A percentile compares a stretch with the other conserved stretches of the same genome.
Evolutionary conservation across 2,797 vertebrate species (phyloP).

Genomic region (Diplodus puntazzo): DNA sequence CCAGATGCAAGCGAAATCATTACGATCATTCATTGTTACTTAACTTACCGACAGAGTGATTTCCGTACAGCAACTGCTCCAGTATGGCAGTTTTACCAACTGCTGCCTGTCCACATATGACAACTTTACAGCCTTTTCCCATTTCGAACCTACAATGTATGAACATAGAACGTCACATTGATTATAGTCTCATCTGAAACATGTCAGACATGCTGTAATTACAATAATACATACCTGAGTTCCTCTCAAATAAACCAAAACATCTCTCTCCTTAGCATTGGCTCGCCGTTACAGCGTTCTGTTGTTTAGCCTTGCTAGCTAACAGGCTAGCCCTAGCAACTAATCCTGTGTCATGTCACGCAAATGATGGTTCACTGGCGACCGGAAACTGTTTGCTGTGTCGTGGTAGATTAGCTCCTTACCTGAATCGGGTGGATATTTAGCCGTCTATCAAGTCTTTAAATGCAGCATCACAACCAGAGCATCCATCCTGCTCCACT

Average conservation of each 20-base stretch:
- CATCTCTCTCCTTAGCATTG: not conserved
- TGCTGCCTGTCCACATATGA: constrained; percentile 93
- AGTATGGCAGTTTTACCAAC: constrained; percentile 96
- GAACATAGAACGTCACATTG: not conserved
- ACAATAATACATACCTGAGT: rapidly evolving
- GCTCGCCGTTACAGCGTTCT: constrained; percentile 5
- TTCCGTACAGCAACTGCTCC: constrained; percentile 95
- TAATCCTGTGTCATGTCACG: not conserved
- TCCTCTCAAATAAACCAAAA: not conserved
- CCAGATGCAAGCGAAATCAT: too few relatives aligned
- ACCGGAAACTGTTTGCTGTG: not conserved
- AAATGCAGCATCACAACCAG: not conserved
- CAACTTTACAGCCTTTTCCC: constrained; percentile 96
- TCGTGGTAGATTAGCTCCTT: not conserved
- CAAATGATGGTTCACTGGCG: rapidly evolving
- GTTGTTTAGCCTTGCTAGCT: constrained; percentile 38
- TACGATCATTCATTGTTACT: not conserved
- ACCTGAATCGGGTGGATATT: constrained; percentile 1
- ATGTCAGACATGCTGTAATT: rapidly evolving
- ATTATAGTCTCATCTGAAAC: not conserved
- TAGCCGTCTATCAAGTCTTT: constrained; percentile 28
- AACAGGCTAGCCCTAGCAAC: constrained; percentile 4
- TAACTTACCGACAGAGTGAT: constrained; percentile 89
- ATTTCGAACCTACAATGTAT: constrained; percentile 69
- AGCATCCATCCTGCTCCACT: constrained; percentile 48